A percentile compares a stretch with the other conserved stretches of the same genome.
Evolutionary conservation across 2,888 invertebrate species (phyloP).

Genomic region (Empis livida): DNA sequence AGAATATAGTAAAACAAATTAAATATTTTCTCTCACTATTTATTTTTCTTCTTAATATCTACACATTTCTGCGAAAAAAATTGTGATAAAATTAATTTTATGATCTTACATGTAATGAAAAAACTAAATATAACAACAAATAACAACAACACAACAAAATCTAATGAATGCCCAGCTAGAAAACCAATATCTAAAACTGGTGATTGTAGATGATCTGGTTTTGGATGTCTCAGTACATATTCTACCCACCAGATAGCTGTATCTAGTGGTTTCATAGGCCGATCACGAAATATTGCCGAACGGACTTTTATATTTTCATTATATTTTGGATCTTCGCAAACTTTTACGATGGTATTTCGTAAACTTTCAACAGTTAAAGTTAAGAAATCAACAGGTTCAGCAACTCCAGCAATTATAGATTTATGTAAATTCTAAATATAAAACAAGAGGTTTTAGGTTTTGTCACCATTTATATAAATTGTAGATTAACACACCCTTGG

Average conservation of each 20-base stretch:
- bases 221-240: conserved; percentile 40
- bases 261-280: conserved; percentile 41
- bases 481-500: conserved; percentile 8
- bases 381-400: background rate
- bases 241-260: conserved; percentile 50
- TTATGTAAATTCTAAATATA: background rate
- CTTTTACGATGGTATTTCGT: conserved; percentile 8
- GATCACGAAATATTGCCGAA: conserved; percentile 37
- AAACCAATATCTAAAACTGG: conserved; percentile 35
- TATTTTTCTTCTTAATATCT: too few species aligned
- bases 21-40: too few species aligned
- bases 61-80: too few species aligned
- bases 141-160: conserved; percentile 22
- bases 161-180: conserved; percentile 35
- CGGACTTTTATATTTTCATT: conserved; percentile 24
- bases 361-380: conserved; percentile 4
- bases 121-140: background rate
- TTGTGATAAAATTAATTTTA: too few species aligned
- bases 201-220: conserved; percentile 38
- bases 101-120: background rate
- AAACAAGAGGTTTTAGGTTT: background rate
- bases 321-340: background rate
- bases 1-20: too few species aligned
- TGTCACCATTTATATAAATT: background rate
- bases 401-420: background rate